These are phyloP conservation scores for Drosophila kanekoi DNA, from an alignment of 2,888 invertebrate species.

Conservation along the genomic window DNA sequence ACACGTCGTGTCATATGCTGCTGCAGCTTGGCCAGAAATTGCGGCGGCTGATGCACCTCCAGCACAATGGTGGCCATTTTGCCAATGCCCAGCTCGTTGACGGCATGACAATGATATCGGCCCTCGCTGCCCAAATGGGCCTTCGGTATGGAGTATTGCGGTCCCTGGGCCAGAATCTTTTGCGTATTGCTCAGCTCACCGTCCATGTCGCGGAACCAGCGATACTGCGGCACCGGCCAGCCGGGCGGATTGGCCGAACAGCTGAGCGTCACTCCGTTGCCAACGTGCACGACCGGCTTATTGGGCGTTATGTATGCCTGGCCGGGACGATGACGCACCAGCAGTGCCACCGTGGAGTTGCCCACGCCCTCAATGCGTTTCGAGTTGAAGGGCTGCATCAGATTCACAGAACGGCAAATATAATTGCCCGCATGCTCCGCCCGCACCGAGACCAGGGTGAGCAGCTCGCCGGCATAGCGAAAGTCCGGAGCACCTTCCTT, in stretches of 20 bases:
- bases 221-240: constrained; percentile 95
- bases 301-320: constrained; percentile 93
- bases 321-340: constrained; percentile 95
- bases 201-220: constrained; percentile 93
- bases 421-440: constrained; percentile 96
- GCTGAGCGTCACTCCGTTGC: constrained; percentile 92
- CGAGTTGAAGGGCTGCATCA: constrained; percentile 90
- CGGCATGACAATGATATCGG: constrained; percentile 95
- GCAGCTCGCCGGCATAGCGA: constrained; percentile 91
- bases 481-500: constrained; percentile 94
- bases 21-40: constrained; percentile 92
- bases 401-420: constrained; percentile 94
- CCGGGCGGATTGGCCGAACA: constrained; percentile 95
- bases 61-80: constrained; percentile 93
- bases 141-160: constrained; percentile 93
- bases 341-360: constrained; percentile 92
- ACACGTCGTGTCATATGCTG: constrained; percentile 92
- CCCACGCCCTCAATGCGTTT: constrained; percentile 91
- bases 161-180: constrained; percentile 91
- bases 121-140: constrained; percentile 95
- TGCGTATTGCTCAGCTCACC: constrained; percentile 87
- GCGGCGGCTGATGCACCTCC: constrained; percentile 95
- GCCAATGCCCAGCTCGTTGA: constrained; percentile 94
- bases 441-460: constrained; percentile 91
- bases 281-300: constrained; percentile 93